Evolutionary conservation across 1,140 invertebrate genomes (phyloP).

Genomic region (Nephila pilipes): DNA sequence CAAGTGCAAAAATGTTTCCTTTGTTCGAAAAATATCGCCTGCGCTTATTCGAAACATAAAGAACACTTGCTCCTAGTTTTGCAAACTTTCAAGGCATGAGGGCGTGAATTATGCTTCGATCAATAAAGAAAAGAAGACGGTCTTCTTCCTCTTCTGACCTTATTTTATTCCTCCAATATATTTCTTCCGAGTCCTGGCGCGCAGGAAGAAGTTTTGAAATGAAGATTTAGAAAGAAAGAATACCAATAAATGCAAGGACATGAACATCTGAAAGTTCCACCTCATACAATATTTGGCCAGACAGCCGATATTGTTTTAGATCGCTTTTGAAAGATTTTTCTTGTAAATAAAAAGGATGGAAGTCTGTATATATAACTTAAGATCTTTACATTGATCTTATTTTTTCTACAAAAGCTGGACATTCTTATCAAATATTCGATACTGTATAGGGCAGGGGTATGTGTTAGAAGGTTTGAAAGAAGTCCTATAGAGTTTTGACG

Average conservation of each 20-base stretch:
- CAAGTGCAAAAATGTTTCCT: neutral
- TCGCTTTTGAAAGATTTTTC: constrained; percentile 23
- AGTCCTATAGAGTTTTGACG: neutral
- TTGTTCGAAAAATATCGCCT: neutral
- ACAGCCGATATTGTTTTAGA: constrained; percentile 38
- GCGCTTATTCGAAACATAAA: constrained; percentile 15
- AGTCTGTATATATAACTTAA: constrained; percentile 18
- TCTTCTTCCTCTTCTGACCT: neutral
- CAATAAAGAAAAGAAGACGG: neutral
- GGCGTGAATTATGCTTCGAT: neutral
- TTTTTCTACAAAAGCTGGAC: neutral
- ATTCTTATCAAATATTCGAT: constrained; percentile 7
- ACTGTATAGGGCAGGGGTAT: neutral
- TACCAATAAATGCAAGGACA: constrained; percentile 29
- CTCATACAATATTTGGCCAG: constrained; percentile 8
- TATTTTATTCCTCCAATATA: constrained; percentile 28
- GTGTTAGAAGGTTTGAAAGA: neutral
- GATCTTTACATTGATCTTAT: neutral
- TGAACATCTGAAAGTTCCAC: constrained; percentile 21
- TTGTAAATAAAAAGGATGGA: constrained; percentile 1
- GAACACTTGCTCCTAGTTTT: constrained; percentile 22
- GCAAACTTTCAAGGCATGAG: neutral
- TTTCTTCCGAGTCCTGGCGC: neutral
- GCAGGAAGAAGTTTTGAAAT: constrained; percentile 21
- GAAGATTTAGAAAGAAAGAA: constrained; percentile 35